Percentiles rank a stretch among this genome's conserved stretches.
These are phyloP conservation scores for Sinopyrophorus schimmeli DNA, from an alignment of 2,888 invertebrate species.

Conservation along the genomic window DNA sequence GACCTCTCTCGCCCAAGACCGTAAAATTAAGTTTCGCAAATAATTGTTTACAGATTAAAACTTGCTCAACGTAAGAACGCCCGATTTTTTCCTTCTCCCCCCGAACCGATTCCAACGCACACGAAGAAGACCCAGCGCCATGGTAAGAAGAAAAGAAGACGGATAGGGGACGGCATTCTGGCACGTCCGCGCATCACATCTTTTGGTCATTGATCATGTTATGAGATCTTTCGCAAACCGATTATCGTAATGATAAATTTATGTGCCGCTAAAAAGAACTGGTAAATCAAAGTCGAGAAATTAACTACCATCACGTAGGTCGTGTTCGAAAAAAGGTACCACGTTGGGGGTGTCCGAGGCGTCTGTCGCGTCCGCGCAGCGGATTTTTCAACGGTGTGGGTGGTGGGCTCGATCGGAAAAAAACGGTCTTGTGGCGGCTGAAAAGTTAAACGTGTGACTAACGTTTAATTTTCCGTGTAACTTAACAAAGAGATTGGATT, in stretches of 20 bases:
- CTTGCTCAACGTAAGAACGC: too few species aligned
- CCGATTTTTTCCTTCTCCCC: too few species aligned
- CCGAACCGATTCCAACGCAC: too few species aligned
- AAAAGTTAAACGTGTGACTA: constrained; percentile 20
- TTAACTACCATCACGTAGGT: constrained; percentile 18
- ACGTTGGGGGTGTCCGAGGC: constrained; percentile 9
- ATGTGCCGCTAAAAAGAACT: constrained; percentile 14
- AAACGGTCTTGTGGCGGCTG: neutral
- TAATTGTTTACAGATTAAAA: too few species aligned
- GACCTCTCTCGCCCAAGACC: too few species aligned
- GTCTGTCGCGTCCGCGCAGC: constrained; percentile 24
- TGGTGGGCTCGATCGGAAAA: neutral
- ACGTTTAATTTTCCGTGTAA: constrained; percentile 23
- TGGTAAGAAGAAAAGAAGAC: too few species aligned
- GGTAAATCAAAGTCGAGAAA: constrained; percentile 18
- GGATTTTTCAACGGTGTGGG: constrained; percentile 6
- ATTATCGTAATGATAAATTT: constrained; percentile 18
- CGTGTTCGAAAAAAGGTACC: constrained; percentile 18
- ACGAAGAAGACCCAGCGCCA: too few species aligned
- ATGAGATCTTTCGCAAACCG: constrained; percentile 17
- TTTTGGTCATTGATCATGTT: constrained; percentile 16
- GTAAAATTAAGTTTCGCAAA: too few species aligned
- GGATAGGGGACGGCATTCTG: constrained; percentile 8
- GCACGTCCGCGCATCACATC: constrained; percentile 9
- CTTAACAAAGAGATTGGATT: constrained; percentile 25